Base-by-base conservation (phyloP, 2,888 invertebrate genomes). In the Cryptophagus acutangulus region DNA sequence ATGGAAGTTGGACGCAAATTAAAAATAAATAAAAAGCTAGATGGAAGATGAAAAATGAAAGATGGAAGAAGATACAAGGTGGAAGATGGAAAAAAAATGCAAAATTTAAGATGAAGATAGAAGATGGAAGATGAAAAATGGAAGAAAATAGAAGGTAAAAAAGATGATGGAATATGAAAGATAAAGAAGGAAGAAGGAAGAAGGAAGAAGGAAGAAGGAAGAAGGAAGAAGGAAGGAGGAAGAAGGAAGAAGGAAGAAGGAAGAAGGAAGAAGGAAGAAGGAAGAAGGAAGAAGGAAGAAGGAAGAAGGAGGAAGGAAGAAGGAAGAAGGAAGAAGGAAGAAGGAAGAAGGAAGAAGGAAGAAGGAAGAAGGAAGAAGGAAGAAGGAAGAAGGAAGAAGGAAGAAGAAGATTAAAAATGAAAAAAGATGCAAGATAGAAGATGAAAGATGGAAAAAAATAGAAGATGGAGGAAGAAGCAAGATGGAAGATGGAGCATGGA, bases 321-420 rank as follows among this genome's bases (percentile, higher is more conserved):
- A 17, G 13, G n/a, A 34, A 34, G n/a, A n/a, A n/a, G n/a, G n/a
- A n/a, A n/a, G n/a, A n/a, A n/a, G n/a, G n/a, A n/a, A n/a, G n/a
- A n/a, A n/a, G n/a, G n/a, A 17, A 4, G 17, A 17, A 34, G 17
- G 17, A 34, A 34, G 17, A 17, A 16, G n/a, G 17, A 5, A 34
- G 4, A 34, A 34, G 9, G 10, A 34, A 17, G 13, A 34, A 17
- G 10, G 20, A 34, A 17, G 10, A 16, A 6, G 10, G n/a, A 16
- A 13, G 13, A 17, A 34, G 17, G 28, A 36, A 25, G 15, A 4
- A 25, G 15, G 17, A 13, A 17, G 17, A 36, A 14, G 9, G 20
- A 16, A 14, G 1, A 15, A 15, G 16, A 13, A 12, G 38, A 18
- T 24, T 24, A 38, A 17, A 38, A 36, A 17, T 24, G 33, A 38